Base-by-base conservation (phyloP, 2,888 invertebrate species). In the Dynastes grantii region DNA sequence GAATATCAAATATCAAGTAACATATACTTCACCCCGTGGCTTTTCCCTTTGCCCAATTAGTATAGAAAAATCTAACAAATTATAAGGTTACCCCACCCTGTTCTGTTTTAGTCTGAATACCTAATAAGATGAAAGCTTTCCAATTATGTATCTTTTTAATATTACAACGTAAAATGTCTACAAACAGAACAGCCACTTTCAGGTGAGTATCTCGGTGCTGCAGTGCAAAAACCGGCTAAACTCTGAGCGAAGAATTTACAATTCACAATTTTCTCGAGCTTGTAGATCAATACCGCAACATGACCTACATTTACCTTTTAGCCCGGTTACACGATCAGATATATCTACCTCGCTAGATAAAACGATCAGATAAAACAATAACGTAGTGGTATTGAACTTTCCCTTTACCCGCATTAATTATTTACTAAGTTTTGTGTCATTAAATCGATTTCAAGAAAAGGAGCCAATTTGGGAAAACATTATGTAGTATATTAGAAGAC, bases 291-390 rank as follows among this genome's bases (percentile, higher is more conserved):
- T 73, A 73, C 76, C 76, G 53, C 65, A 27, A 76, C 65, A 76
- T 76, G 65, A 76, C 65, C 76, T 76, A 76, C 51, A 76, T 67
- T 76, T 61, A 76, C 76, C 51, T 76, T 73, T 73, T 16, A 58
- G 73, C 73, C 22, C 40, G 61, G 53, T 61, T 73, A 53, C 53
- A 45, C 73, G 40, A 53, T 1, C 45, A 58, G 40, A 73, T 40
- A 40, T 45, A 45, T 45, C 45, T 32, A 55, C 55, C 32, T 55
- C 16, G 27, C 53, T 55, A 55, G 53, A 32, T 40, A 40, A n/a
- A 40, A 65, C 55, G 55, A 55, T 55, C 13, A 55, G n/a, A 55
- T n/a, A 55, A 22, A 11, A 11, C 45, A 45, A 45, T 45, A 16
- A 13, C 13, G 13, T 55, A 55, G 22, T 37, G 55, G 2, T n/a